Conservation (phyloP, 2,888 invertebrate genomes). For the Melanargia galathea region DNA sequence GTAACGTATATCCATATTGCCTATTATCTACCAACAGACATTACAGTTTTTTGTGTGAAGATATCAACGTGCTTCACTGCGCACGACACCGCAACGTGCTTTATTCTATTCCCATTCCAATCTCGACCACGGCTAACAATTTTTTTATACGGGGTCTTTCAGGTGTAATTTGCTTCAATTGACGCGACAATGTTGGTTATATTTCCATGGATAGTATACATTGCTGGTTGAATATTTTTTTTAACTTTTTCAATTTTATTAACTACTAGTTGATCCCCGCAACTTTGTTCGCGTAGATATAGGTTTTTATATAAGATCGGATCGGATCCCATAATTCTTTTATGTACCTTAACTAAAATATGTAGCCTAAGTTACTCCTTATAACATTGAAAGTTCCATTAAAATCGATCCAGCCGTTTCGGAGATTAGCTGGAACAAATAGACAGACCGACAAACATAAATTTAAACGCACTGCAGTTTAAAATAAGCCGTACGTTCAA, state of each 20-base stretch:
- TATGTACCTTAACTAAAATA: no score
- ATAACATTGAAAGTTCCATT: no score
- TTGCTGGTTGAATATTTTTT: slow-evolving; percentile 29
- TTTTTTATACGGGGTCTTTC: slow-evolving; percentile 38
- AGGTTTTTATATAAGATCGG: no score
- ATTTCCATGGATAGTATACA: slow-evolving; percentile 22
- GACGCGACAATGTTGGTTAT: slow-evolving; percentile 17
- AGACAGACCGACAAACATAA: no score
- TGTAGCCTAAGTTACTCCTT: no score
- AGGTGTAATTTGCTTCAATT: slow-evolving; percentile 35
- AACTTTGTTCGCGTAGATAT: no score
- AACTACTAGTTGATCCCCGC: no score
- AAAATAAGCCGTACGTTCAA: no score
- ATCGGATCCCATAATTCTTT: no score
- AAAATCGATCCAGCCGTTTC: no score
- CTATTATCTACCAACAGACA: slow-evolving; percentile 33
- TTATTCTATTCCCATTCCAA: slow-evolving; percentile 51
- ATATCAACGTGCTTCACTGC: slow-evolving; percentile 41
- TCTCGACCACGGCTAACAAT: slow-evolving; percentile 48
- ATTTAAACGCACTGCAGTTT: no score
- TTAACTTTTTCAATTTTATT: background rate
- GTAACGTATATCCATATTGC: slow-evolving; percentile 29
- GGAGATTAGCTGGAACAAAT: no score
- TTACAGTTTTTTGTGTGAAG: slow-evolving; percentile 37
- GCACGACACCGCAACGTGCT: slow-evolving; percentile 47